phyloP scores from a whole-genome alignment of 2,113 vertebrate genomes.

The Melanostigma gelatinosum region DNA sequence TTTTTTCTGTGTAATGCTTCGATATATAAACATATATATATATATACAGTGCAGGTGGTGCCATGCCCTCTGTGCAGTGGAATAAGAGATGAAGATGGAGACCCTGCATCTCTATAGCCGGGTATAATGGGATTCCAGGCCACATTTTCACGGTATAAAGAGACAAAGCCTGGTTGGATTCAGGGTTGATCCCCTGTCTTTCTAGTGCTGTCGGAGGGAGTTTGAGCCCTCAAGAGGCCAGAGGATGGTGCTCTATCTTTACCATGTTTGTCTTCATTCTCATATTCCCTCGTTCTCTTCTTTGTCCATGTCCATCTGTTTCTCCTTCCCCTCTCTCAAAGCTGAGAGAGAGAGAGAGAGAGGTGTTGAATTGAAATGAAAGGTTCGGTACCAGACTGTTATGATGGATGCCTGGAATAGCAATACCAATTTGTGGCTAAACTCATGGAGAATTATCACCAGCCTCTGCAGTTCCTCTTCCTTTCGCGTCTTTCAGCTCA shows the following conservation, averaged over 20 bases:
- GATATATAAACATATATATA: background rate
- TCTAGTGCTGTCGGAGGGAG: slow-evolving; percentile 56
- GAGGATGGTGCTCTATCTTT: slow-evolving; percentile 17
- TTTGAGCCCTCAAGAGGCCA: slow-evolving; percentile 46
- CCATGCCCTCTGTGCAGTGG: slow-evolving; percentile 14
- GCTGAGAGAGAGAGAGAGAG: no score
- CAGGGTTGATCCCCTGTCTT: slow-evolving; percentile 65
- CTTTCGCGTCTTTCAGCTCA: background rate
- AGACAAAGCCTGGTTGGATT: slow-evolving; percentile 72
- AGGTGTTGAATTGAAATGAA: background rate
- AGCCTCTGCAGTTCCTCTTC: background rate
- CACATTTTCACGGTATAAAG: slow-evolving; percentile 72
- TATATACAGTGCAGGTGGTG: slow-evolving; percentile 44
- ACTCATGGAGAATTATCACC: background rate
- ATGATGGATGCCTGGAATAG: no score
- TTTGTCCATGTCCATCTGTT: slow-evolving; percentile 1
- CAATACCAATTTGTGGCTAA: background rate
- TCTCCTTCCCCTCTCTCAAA: background rate
- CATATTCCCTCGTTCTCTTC: slow-evolving; percentile 15
- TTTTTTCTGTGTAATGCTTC: slow-evolving; percentile 19
- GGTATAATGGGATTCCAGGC: slow-evolving; percentile 73
- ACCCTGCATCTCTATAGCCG: slow-evolving; percentile 49
- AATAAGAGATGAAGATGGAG: slow-evolving; percentile 67
- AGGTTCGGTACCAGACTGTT: background rate
- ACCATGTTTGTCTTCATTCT: slow-evolving; percentile 45